Percentiles rank a stretch among this genome's conserved stretches.
Evolutionary conservation across 1,140 invertebrate genomes (phyloP).

Genomic region (Argopecten irradians): DNA sequence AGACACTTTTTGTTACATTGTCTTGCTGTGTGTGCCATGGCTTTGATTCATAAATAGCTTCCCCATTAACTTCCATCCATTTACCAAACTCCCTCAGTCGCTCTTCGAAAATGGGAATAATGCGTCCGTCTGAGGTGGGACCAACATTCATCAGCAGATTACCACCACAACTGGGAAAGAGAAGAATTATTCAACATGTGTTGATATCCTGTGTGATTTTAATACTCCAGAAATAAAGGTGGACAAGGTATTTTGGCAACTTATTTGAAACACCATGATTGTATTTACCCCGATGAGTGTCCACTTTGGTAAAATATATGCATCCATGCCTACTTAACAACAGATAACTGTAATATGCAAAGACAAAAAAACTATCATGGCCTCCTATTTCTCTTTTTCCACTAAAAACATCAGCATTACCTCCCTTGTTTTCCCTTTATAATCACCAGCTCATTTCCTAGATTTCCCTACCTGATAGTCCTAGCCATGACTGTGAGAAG

Average conservation of each 20-base stretch:
- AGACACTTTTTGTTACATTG: constrained; percentile 78
- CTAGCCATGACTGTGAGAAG: constrained; percentile 85
- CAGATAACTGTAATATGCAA: too few species aligned
- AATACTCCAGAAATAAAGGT: neutral
- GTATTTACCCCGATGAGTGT: neutral
- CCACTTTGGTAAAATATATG: neutral
- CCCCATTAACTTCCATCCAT: constrained; percentile 91
- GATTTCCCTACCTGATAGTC: constrained; percentile 81
- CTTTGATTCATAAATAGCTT: constrained; percentile 89
- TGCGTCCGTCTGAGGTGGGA: constrained; percentile 92
- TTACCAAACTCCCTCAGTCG: constrained; percentile 82
- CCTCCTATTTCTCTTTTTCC: neutral
- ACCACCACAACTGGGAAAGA: constrained; percentile 85
- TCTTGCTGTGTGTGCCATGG: constrained; percentile 89
- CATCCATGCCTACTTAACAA: neutral
- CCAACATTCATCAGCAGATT: constrained; percentile 94
- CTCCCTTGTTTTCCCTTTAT: neutral
- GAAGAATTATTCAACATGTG: neutral
- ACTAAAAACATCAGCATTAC: neutral
- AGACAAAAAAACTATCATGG: neutral
- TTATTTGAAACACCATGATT: neutral
- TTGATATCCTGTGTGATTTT: neutral
- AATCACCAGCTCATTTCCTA: neutral
- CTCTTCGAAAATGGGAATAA: constrained; percentile 93
- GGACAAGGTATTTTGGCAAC: neutral